Evolutionary conservation across 2,797 vertebrate genomes (phyloP), one percentile per base, ranked within the genome.

Genomic region (Emydoidea blandingii): DNA sequence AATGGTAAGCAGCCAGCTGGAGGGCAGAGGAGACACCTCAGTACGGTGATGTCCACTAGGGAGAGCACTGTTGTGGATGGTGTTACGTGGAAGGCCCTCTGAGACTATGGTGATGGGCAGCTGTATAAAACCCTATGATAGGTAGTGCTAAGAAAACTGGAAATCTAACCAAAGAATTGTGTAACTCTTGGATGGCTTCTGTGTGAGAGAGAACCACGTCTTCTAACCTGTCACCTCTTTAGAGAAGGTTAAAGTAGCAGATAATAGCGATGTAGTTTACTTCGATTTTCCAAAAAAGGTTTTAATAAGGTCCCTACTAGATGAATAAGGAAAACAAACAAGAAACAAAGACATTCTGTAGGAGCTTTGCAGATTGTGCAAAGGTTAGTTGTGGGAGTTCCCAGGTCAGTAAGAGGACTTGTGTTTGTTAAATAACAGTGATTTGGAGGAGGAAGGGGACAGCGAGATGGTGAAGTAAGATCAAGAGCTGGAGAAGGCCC

Each of bases 191-290:
- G 16, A 41, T 10, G n/a, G n/a, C 56, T 10, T 15, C 79, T 87
- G 37, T 49, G 23, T 59, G 81, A 57, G 44, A 57, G 44, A 53
- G n/a, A 89, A 52, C 41, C 84, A 50, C 47, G 85, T 49, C 91
- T 84, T 54, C 0, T 0, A 5, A 11, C 54, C 62, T 0, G 1
- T 74, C 54, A 12, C 56, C 50, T 31, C 2, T 0, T 50, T 37
- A 53, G n/a, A 79, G 57, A 34, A 82, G 52, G 23, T 16, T 78
- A 44, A 31, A 37, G 41, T 62, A 79, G 52, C 37, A 85, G 86
- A 12, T 1, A 0, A 23, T 18, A 19, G 1, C 21, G 0, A 68
- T 68, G 34, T 74, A 47, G 1, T 65, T 68, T 78, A 41, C 53
- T 41, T 80, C 31, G 31, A 2, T 57, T 81, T 88, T 62, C 15